phyloP scores from a whole-genome alignment of 2,113 vertebrate genomes.

The Callipepla californica region DNA sequence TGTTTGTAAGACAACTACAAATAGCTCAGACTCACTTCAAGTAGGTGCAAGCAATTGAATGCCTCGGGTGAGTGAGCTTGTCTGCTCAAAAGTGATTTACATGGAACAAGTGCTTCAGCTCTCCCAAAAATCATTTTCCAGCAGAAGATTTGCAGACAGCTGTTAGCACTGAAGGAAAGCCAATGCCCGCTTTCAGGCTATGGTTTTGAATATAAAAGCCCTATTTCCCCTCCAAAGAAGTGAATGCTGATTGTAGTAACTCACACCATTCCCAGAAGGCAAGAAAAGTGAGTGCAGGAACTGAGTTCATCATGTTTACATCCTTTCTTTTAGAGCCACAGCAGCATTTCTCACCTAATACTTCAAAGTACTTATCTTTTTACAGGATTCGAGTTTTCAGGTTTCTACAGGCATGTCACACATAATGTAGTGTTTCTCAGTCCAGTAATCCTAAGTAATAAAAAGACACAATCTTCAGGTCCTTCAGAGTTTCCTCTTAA shows the following conservation, averaged over 20 bases:
- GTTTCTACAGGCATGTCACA: slow-evolving; percentile 79
- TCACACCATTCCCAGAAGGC: not conserved
- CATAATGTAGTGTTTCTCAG: slow-evolving; percentile 51
- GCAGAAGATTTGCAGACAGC: not conserved
- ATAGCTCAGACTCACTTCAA: not conserved
- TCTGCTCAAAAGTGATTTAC: not conserved
- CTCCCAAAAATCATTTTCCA: not conserved
- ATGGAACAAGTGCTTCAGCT: not conserved
- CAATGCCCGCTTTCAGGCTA: not conserved
- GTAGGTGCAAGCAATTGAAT: not conserved
- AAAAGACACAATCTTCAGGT: not conserved
- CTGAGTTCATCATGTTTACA: not conserved
- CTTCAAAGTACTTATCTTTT: slow-evolving; percentile 84
- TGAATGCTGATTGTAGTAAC: not conserved
- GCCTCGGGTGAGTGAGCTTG: not conserved
- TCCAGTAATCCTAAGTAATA: not conserved
- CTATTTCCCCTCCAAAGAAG: not conserved
- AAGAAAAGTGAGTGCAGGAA: not conserved
- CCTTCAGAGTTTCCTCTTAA: slow-evolving; percentile 71
- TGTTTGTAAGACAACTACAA: not conserved
- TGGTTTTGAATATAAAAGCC: not conserved
- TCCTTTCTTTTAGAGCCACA: not conserved
- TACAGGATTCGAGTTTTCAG: slow-evolving; percentile 82
- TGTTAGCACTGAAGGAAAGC: not conserved
- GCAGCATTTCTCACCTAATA: slow-evolving; percentile 69